phyloP scores from a whole-genome alignment of 2,113 vertebrate species.

The Mormoops blainvillei region DNA sequence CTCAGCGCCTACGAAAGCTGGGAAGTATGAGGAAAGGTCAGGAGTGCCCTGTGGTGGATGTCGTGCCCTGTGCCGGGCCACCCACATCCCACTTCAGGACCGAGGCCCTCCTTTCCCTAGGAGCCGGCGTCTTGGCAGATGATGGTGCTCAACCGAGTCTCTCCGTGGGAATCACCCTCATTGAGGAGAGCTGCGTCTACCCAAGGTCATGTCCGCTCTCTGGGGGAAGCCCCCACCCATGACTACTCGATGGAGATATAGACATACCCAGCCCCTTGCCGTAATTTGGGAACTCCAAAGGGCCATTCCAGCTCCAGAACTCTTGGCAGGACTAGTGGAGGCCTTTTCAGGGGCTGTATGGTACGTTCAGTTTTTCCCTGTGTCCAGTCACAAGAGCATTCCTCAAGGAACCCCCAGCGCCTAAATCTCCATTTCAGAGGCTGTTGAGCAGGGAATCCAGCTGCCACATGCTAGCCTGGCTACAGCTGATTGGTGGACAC shows the following conservation, averaged over 20 bases:
- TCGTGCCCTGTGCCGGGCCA: neutral
- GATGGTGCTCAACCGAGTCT: neutral
- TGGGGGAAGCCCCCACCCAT: neutral
- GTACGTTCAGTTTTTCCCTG: neutral
- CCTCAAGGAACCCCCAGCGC: neutral
- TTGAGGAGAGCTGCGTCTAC: neutral
- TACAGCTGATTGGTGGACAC: neutral
- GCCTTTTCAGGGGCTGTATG: neutral
- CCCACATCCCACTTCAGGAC: neutral
- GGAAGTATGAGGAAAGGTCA: neutral
- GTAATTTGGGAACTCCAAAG: neutral
- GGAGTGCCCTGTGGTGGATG: neutral
- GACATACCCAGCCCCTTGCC: neutral
- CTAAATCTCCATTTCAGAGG: neutral
- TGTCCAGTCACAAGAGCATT: neutral
- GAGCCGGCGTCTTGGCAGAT: neutral
- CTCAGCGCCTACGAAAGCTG: neutral
- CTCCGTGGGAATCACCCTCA: neutral
- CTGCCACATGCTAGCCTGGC: rapidly evolving
- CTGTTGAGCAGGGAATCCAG: neutral
- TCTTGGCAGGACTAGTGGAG: neutral
- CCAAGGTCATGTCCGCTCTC: neutral
- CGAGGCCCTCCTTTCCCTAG: neutral
- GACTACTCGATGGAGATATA: neutral
- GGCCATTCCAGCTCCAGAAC: neutral